phyloP scores from a whole-genome alignment of 1,140 invertebrate species.

The Hydropsyche tenuis region DNA sequence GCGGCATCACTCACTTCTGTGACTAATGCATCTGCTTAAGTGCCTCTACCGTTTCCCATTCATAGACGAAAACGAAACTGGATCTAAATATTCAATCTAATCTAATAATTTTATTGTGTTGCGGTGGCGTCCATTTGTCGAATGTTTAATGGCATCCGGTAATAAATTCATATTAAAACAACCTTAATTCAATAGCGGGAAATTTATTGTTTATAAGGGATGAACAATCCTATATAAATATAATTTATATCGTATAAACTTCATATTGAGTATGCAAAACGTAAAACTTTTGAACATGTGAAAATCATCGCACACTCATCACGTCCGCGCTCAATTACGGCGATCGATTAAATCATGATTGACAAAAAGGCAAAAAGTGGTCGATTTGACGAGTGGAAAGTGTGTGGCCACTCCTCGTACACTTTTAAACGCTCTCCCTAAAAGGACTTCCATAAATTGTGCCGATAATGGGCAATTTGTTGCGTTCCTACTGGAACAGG shows the following conservation, averaged over 20 bases:
- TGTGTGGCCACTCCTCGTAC: neutral
- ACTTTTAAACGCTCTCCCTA: conserved; percentile 32
- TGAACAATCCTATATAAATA: too few relatives aligned
- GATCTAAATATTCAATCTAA: conserved; percentile 11
- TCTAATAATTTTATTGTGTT: too few relatives aligned
- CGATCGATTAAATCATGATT: too few relatives aligned
- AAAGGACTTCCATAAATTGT: conserved; percentile 39
- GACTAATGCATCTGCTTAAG: conserved; percentile 33
- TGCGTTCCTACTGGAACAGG: conserved; percentile 20
- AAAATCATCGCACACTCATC: too few relatives aligned
- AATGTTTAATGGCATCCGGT: neutral
- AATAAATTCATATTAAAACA: conserved; percentile 2
- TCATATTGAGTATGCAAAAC: too few relatives aligned
- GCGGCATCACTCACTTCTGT: neutral
- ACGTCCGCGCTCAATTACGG: too few relatives aligned
- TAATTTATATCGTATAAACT: too few relatives aligned
- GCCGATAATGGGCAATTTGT: conserved; percentile 34
- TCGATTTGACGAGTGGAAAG: too few relatives aligned
- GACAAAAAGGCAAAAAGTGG: too few relatives aligned
- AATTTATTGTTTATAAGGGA: too few relatives aligned
- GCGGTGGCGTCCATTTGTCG: neutral
- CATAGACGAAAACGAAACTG: conserved; percentile 8
- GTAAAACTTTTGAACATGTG: too few relatives aligned
- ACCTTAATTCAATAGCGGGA: too few relatives aligned
- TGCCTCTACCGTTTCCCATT: neutral